Base-by-base conservation (phyloP, 2,888 invertebrate species). In the Dynastes tityus region DNA sequence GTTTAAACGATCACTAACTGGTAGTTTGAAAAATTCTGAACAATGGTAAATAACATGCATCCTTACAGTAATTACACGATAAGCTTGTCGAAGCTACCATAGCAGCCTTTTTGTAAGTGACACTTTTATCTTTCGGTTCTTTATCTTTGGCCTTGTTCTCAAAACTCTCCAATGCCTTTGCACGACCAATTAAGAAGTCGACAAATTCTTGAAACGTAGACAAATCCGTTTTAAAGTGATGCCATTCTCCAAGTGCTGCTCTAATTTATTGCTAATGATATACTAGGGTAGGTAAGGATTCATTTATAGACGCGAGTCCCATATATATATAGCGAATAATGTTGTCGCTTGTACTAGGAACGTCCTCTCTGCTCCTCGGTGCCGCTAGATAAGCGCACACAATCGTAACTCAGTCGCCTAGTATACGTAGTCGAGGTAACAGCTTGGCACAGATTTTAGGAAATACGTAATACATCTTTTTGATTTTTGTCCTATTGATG, bases 41-140 rank as follows among this genome's bases (percentile, higher is more conserved):
- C 61, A 61, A 22, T 61, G 61, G 9, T 29, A 61, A 11, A 61
- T 29, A 5, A 6, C 61, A 27, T 27, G 61, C 16, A 61, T 61
- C 61, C 29, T 61, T 27, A 11, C 61, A 61, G 29, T 61, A 61
- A 61, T 61, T 61, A 61, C 61, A 61, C 27, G 27, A 8, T 61
- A 61, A 29, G 27, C 22, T 27, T 9, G 61, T 16, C 22, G 61
- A 61, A 16, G 61, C 27, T 27, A 61, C n/a, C 61, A 61, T 53
- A 11, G 53, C 8, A 13, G 53, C 11, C 53, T 16, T 13, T 3
- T 53, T 53, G 53, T 53, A 53, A 2, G 11, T 53, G 16, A 2
- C 4, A 16, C 6, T 53, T 13, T 53, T 16, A 13, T 13, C 27
- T 61, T 61, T 27, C 22, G 11, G 8, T 27, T 61, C 2, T 22